Conservation (phyloP, 2,888 invertebrate species). For the Elegia similella region DNA sequence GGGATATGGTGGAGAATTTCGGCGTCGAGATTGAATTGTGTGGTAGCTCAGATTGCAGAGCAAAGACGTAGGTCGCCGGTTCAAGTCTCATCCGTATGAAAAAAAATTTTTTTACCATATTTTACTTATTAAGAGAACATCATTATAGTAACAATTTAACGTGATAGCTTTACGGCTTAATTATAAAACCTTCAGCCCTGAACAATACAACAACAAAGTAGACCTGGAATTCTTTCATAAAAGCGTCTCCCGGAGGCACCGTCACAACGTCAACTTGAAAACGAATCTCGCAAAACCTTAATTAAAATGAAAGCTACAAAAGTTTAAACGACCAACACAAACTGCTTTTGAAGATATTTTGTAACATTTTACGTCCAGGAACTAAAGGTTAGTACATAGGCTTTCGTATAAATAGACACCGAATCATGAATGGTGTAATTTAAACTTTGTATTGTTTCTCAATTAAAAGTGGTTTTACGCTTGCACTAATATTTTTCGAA, state of each 20-base stretch:
- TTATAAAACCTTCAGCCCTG: neutral
- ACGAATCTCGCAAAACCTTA: conserved; percentile 11
- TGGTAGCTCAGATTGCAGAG: too few species aligned
- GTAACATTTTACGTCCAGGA: conserved; percentile 8
- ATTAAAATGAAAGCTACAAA: conserved; percentile 16
- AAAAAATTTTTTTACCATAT: too few species aligned
- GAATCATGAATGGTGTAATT: neutral
- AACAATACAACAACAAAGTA: conserved; percentile 8
- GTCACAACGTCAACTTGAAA: conserved; percentile 2
- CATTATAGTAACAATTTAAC: too few species aligned
- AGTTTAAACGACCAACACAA: conserved; percentile 12
- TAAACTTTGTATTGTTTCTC: too few species aligned
- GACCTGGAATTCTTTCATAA: conserved; percentile 5
- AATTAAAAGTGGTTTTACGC: too few species aligned
- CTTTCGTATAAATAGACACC: neutral
- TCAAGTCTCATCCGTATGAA: too few species aligned
- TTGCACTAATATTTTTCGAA: too few species aligned
- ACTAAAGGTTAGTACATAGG: neutral
- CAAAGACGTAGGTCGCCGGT: too few species aligned
- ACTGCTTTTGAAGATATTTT: conserved; percentile 9
- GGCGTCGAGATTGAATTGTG: too few species aligned
- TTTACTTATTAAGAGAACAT: too few species aligned
- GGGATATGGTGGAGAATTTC: too few species aligned
- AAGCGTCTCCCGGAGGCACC: conserved; percentile 1
- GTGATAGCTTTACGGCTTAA: neutral